These are phyloP conservation scores for Dasypolia templi DNA, from an alignment of 2,888 invertebrate species.

Conservation along the genomic window DNA sequence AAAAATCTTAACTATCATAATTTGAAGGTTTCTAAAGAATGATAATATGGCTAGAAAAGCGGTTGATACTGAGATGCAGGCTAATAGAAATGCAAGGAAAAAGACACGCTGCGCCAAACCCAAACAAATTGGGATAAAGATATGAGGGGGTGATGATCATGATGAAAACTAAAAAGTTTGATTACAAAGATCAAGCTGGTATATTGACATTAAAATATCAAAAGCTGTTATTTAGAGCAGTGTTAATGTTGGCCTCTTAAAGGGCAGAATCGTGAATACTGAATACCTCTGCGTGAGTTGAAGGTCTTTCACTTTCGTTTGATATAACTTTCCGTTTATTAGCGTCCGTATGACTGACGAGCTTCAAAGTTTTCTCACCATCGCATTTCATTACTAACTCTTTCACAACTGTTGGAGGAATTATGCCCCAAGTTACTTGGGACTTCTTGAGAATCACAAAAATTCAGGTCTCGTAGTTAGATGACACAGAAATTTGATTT, in stretches of 20 bases:
- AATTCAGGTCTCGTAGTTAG: no score
- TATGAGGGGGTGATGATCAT: no score
- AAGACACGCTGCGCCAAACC: rapidly evolving
- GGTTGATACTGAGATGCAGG: no score
- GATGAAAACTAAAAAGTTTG: background rate
- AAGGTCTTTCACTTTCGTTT: conserved; percentile 55
- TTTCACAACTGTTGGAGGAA: background rate
- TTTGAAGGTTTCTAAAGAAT: background rate
- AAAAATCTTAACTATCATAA: background rate
- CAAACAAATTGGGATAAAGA: background rate
- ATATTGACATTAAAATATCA: background rate
- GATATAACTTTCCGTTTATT: conserved; percentile 44
- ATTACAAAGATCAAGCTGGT: background rate
- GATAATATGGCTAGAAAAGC: background rate
- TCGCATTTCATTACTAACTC: background rate
- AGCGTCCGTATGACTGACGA: conserved; percentile 8
- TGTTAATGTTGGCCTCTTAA: conserved; percentile 31
- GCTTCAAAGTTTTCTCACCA: background rate
- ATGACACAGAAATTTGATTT: background rate
- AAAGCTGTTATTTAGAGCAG: conserved; percentile 36
- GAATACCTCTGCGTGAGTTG: conserved; percentile 41
- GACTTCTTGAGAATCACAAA: background rate
- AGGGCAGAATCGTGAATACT: conserved; percentile 54
- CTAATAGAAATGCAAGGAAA: background rate
- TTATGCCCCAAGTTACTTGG: background rate